Conservation (phyloP, 2,888 invertebrate genomes). For the Colostygia pectinataria region DNA sequence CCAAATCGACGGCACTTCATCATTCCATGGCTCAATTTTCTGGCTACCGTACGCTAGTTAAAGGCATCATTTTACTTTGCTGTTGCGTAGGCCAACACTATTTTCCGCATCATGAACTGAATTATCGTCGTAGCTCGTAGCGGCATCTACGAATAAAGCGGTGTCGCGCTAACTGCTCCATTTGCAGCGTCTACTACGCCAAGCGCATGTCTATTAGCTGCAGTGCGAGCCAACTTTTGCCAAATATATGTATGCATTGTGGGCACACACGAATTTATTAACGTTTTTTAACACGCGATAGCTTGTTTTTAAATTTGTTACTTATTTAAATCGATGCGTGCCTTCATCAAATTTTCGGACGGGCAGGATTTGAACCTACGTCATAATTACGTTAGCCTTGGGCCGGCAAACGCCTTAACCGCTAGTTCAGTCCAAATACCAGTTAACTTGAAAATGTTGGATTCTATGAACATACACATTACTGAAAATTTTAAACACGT, state of each 20-base stretch:
- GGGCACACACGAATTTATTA: background rate
- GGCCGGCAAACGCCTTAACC: too few relatives aligned
- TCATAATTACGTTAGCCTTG: too few relatives aligned
- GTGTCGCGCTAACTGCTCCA: slow-evolving; percentile 25
- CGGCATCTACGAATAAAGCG: slow-evolving; percentile 29
- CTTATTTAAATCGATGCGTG: too few relatives aligned
- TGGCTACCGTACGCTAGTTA: slow-evolving; percentile 66
- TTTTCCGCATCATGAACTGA: slow-evolving; percentile 56
- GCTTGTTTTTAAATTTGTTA: too few relatives aligned
- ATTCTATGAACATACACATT: too few relatives aligned
- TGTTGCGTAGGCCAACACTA: slow-evolving; percentile 59
- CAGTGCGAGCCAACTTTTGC: slow-evolving; percentile 24
- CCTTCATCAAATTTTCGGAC: too few relatives aligned
- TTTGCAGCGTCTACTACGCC: slow-evolving; percentile 29
- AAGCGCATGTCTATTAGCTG: slow-evolving; percentile 23
- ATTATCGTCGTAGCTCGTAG: slow-evolving; percentile 33
- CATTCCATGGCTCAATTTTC: slow-evolving; percentile 63
- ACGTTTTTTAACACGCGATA: too few relatives aligned
- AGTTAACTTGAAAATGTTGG: too few relatives aligned
- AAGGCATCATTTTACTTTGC: slow-evolving; percentile 58
- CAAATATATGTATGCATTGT: background rate
- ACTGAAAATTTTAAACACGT: too few relatives aligned
- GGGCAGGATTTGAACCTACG: too few relatives aligned
- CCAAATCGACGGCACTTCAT: slow-evolving; percentile 72
- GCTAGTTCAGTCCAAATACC: too few relatives aligned